Evolutionary conservation across 1,140 invertebrate species (phyloP).

Genomic region (Drosophila gunungcola): DNA sequence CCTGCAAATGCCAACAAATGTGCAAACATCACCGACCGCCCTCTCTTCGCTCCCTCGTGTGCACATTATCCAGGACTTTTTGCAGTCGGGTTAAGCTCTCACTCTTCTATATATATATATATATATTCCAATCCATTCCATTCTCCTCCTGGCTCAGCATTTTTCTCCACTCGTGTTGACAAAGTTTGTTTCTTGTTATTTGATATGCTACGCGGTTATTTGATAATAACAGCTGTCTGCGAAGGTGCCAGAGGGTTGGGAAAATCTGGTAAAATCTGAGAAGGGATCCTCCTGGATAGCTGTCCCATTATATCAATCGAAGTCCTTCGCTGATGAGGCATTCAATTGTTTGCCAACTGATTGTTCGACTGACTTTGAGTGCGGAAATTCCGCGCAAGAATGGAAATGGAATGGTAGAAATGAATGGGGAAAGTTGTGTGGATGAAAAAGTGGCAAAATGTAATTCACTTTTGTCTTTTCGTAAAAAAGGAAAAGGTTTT

Average conservation of each 20-base stretch:
- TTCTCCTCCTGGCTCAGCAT: conserved; percentile 43
- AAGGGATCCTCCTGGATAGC: conserved; percentile 3
- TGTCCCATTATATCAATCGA: conserved; percentile 67
- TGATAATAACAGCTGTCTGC: conserved; percentile 76
- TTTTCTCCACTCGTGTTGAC: conserved; percentile 55
- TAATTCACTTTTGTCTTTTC: conserved; percentile 20
- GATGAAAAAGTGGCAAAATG: conserved; percentile 19
- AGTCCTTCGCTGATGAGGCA: conserved; percentile 61
- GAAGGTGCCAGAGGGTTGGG: background rate
- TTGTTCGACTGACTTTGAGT: conserved; percentile 47
- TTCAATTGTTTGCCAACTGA: conserved; percentile 70
- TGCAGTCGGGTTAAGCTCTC: conserved; percentile 37
- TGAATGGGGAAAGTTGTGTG: conserved; percentile 1
- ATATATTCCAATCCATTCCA: background rate
- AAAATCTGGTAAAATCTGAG: background rate
- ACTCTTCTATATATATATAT: background rate
- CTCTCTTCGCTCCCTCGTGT: background rate
- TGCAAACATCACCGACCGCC: conserved; percentile 54
- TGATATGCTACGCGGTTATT: conserved; percentile 77
- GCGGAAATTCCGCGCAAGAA: conserved; percentile 29
- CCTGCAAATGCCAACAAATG: conserved; percentile 79
- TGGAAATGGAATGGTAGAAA: conserved; percentile 21
- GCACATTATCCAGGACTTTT: conserved; percentile 75
- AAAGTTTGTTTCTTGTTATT: conserved; percentile 75
- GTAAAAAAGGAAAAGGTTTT: conserved; percentile 16